Conservation (phyloP, 2,888 invertebrate genomes). For the Drosophila sordidula region DNA sequence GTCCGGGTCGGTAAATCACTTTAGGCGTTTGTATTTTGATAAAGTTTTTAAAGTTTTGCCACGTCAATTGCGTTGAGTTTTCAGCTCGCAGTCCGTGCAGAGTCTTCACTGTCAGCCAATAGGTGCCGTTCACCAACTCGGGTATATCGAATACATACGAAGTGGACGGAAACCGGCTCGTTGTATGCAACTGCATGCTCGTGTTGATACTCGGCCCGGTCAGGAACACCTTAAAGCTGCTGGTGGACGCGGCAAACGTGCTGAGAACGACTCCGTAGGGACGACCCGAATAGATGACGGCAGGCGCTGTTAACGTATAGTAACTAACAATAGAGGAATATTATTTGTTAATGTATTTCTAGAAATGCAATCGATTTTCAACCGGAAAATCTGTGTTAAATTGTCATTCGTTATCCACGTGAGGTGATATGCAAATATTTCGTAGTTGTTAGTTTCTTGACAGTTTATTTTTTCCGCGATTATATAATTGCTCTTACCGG, state of each 20-base stretch:
- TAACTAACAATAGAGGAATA: not conserved
- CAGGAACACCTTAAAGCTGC: conserved; percentile 26
- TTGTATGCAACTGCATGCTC: conserved; percentile 21
- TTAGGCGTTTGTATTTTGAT: conserved; percentile 44
- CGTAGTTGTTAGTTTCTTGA: too few relatives aligned
- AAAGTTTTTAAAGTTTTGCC: conserved; percentile 15
- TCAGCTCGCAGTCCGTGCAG: conserved; percentile 6
- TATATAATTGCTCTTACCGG: too few relatives aligned
- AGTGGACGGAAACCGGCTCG: conserved; percentile 1
- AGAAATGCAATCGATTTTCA: too few relatives aligned
- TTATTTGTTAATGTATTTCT: not conserved
- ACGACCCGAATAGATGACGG: conserved; percentile 26
- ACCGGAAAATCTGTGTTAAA: not conserved
- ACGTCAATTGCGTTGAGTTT: conserved; percentile 10
- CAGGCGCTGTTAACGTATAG: conserved; percentile 29
- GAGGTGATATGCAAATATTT: not conserved
- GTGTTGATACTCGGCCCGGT: conserved; percentile 11
- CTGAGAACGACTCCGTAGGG: conserved; percentile 30
- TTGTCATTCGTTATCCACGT: not conserved
- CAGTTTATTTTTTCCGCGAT: too few relatives aligned
- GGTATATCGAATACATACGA: conserved; percentile 29
- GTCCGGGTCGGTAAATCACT: conserved; percentile 19
- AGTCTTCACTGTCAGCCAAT: conserved; percentile 21
- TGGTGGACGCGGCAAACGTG: conserved; percentile 5
- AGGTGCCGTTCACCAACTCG: conserved; percentile 19